Percentiles rank a stretch among this genome's conserved stretches.
Evolutionary conservation across 2,113 vertebrate genomes (phyloP).

Genomic region (Gadus macrocephalus): DNA sequence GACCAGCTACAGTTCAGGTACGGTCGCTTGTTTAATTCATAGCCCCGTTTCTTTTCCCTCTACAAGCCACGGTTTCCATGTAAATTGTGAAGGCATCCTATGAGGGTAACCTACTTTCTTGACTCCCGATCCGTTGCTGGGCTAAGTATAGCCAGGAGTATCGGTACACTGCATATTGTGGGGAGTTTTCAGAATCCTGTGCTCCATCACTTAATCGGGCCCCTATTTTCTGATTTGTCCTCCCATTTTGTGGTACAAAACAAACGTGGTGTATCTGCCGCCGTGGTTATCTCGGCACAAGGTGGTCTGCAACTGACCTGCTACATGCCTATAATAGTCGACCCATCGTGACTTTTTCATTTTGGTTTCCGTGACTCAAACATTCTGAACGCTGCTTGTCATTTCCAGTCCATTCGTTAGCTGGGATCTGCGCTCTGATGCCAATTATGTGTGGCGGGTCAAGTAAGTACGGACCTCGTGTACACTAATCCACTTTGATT

Average conservation of each 20-base stretch:
- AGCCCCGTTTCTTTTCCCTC: not conserved
- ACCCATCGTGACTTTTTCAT: not conserved
- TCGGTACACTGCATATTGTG: not conserved
- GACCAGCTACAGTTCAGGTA: slow-evolving; percentile 11
- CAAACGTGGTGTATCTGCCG: no score
- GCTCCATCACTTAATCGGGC: not conserved
- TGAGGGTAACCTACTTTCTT: slow-evolving; percentile 1
- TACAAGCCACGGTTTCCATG: not conserved
- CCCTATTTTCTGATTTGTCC: not conserved
- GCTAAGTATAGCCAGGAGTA: not conserved
- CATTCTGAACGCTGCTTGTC: not conserved
- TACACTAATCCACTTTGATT: not conserved
- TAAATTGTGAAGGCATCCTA: not conserved
- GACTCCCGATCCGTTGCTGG: not conserved
- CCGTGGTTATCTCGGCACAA: no score
- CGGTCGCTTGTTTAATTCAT: not conserved
- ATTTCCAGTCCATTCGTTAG: not conserved
- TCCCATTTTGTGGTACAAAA: not conserved
- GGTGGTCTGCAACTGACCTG: no score
- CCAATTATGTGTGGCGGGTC: slow-evolving; percentile 5
- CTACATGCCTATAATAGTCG: not conserved
- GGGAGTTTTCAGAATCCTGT: not conserved
- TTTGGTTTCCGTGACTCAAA: not conserved
- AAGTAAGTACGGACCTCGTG: not conserved
- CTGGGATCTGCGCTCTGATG: not conserved